Base-by-base conservation (phyloP, 2,797 vertebrate genomes). In the Melanogrammus aeglefinus region DNA sequence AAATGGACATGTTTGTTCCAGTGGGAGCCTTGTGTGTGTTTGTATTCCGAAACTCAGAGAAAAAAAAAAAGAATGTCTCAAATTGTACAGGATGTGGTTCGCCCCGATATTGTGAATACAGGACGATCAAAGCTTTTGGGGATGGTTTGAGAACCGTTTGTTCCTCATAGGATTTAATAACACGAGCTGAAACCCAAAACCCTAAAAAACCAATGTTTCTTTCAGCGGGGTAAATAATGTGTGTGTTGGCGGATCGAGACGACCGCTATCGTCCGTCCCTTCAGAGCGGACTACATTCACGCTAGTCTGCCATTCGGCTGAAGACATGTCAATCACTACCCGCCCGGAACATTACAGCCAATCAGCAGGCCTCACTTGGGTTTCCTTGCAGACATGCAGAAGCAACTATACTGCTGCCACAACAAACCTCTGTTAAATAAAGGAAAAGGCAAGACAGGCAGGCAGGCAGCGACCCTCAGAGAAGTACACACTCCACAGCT, bases 1-100 rank as follows among this genome's bases (percentile, higher is more conserved):
- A 95, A 94, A 91, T 31, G 80, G 80, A 87, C 84, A 86, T 81
- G 66, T 33, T 86, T 87, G 80, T 90, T 89, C 83, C 77, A 81
- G 71, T 81, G 74, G 66, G 69, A 78, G 29, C 27, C 21, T 0
- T n/a, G 51, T 57, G 51, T 57, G 51, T n/a, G 5, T 57, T 70
- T 29, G 27, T 27, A 27, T 9, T 27, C 12, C 31, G 29, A 21
- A 21, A 57, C 51, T 33, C 31, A 33, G 31, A 31, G 3, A 31
- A 33, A 31, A 31, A 33, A 21, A 21, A 7, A 57, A 51, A 51
- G 13, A 51, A 57, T 21, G 51, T 57, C 12, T 16, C 18, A 18
- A 4, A 51, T 51, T 51, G 44, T 51, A 16, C 16, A 51, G 44
- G 16, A 51, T 51, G 13, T 51, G 44, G 44, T 18, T 51, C 13